These are phyloP conservation scores for Grammomys dolichurus DNA, from an alignment of 2,113 vertebrate species.

Conservation along the genomic window DNA sequence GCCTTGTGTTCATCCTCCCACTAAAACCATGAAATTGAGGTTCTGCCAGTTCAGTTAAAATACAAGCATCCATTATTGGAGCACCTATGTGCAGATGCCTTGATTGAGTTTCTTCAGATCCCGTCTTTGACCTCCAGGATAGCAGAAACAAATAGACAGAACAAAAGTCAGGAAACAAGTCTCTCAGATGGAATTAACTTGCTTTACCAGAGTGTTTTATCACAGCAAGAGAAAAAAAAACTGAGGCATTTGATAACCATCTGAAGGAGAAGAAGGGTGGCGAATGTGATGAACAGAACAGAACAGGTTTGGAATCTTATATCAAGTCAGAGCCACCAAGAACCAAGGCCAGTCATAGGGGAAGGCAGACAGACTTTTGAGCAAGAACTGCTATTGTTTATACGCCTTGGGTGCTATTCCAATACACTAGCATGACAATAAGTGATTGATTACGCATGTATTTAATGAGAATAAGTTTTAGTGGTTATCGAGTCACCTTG, in stretches of 20 bases:
- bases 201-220: background rate
- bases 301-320: background rate
- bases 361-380: background rate
- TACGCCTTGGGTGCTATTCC: background rate
- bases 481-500: background rate
- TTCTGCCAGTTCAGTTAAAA: background rate
- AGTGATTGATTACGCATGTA: background rate
- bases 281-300: background rate
- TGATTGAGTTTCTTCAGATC: background rate
- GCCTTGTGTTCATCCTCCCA: background rate
- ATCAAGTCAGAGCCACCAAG: background rate
- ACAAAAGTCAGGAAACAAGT: background rate
- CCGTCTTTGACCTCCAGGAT: background rate
- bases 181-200: background rate
- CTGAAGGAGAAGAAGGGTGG: background rate
- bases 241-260: background rate
- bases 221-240: background rate
- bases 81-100: background rate
- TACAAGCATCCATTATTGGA: background rate
- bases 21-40: background rate
- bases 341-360: background rate
- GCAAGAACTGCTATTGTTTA: background rate
- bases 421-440: background rate
- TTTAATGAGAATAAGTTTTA: background rate
- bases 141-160: background rate